Percentiles rank a stretch among this genome's conserved stretches.
These are phyloP conservation scores for Halcyon senegalensis DNA, from an alignment of 2,113 vertebrate species.

Conservation along the genomic window DNA sequence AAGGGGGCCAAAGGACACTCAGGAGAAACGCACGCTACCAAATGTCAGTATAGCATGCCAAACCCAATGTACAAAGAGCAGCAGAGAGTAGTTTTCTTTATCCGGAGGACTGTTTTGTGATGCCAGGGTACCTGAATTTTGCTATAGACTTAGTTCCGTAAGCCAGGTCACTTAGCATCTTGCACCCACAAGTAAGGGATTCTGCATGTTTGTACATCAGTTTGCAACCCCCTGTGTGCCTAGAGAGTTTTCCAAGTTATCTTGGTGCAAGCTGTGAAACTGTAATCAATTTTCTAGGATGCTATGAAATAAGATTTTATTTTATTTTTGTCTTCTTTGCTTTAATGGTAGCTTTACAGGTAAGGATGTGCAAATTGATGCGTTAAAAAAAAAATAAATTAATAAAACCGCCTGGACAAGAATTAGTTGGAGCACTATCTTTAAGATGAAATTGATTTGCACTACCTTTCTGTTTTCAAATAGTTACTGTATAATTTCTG, in stretches of 20 bases:
- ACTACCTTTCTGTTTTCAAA: slow-evolving; percentile 62
- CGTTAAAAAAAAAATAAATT: slow-evolving; percentile 4
- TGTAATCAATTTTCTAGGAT: slow-evolving; percentile 22
- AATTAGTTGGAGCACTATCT: slow-evolving; percentile 49
- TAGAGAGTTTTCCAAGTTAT: slow-evolving; percentile 25
- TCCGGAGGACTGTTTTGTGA: slow-evolving; percentile 54
- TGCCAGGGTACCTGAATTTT: slow-evolving; percentile 41
- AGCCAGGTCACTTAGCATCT: slow-evolving; percentile 45
- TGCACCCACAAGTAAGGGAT: slow-evolving; percentile 34
- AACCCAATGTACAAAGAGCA: neutral
- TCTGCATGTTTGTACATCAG: slow-evolving; percentile 50
- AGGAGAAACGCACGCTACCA: slow-evolving; percentile 9
- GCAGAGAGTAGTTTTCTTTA: slow-evolving; percentile 61
- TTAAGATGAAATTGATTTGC: slow-evolving; percentile 63
- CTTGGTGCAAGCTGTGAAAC: slow-evolving; percentile 70
- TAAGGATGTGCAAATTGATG: slow-evolving; percentile 64
- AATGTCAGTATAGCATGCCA: slow-evolving; percentile 53
- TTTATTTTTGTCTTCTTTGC: slow-evolving; percentile 12
- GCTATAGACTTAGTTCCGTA: slow-evolving; percentile 51
- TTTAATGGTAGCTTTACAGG: slow-evolving; percentile 63
- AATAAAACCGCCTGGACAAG: neutral
- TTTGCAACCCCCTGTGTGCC: slow-evolving; percentile 29
- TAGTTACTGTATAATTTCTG: slow-evolving; percentile 62
- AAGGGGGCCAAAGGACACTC: slow-evolving; percentile 10
- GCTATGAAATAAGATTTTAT: slow-evolving; percentile 37